Percentiles rank a stretch among this genome's conserved stretches.
These are phyloP conservation scores for Bombyx huttoni DNA, from an alignment of 2,888 invertebrate genomes.

Conservation along the genomic window DNA sequence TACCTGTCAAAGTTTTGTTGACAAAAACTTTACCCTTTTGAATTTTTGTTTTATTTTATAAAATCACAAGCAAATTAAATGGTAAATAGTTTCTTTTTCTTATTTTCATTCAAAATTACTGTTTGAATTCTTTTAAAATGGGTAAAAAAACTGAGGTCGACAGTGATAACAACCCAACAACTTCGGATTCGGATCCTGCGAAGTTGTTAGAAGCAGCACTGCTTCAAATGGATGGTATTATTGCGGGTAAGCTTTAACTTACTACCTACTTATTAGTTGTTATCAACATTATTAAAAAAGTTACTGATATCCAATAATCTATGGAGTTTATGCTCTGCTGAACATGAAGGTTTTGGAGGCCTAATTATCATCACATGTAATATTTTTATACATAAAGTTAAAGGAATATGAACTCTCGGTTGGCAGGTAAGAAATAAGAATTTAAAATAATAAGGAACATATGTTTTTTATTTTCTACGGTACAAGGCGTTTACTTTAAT, in stretches of 20 bases:
- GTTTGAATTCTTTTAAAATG: slow-evolving; percentile 34
- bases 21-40: slow-evolving; percentile 42
- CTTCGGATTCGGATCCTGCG: slow-evolving; percentile 85
- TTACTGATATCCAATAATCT: slow-evolving; percentile 7
- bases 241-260: slow-evolving; percentile 75
- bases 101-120: not conserved
- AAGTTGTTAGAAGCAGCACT: slow-evolving; percentile 89
- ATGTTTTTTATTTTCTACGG: too few relatives aligned
- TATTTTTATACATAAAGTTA: not conserved
- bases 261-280: not conserved
- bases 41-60: slow-evolving; percentile 12
- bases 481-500: too few relatives aligned
- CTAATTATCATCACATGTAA: not conserved
- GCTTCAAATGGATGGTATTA: slow-evolving; percentile 91
- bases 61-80: slow-evolving; percentile 1
- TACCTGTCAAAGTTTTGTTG: slow-evolving; percentile 44
- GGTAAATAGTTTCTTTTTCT: not conserved
- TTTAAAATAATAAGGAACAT: too few relatives aligned
- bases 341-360: slow-evolving; percentile 22
- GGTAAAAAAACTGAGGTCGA: slow-evolving; percentile 61
- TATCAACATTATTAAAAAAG: not conserved
- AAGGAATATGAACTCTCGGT: not conserved
- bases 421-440: not conserved
- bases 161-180: slow-evolving; percentile 64
- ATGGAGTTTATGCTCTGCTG: slow-evolving; percentile 31